phyloP scores from a whole-genome alignment of 2,888 invertebrate species.

The Platycheirus albimanus region DNA sequence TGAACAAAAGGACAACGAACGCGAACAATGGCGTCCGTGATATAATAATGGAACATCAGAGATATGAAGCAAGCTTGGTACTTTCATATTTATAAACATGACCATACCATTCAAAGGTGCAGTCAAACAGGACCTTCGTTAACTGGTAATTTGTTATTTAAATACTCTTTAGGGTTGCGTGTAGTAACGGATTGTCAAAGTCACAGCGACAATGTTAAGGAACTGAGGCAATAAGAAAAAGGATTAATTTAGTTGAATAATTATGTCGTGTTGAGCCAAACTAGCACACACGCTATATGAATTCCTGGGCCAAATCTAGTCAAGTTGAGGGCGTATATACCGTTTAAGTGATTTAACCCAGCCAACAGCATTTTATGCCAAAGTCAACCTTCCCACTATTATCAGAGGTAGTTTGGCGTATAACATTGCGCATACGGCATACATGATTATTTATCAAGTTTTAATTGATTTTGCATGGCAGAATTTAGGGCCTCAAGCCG shows the following conservation, averaged over 20 bases:
- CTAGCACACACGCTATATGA: conserved; percentile 59
- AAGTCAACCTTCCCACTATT: too few species aligned
- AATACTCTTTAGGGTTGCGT: too few species aligned
- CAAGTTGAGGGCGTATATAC: conserved; percentile 59
- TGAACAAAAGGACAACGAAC: conserved; percentile 24
- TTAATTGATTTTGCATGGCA: conserved; percentile 21
- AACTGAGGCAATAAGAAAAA: conserved; percentile 23
- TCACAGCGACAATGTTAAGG: conserved; percentile 25
- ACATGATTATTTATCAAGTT: too few species aligned
- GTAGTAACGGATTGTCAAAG: conserved; percentile 34
- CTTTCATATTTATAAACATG: too few species aligned
- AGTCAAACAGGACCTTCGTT: conserved; percentile 45
- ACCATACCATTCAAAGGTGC: conserved; percentile 7
- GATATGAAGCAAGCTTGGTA: too few species aligned
- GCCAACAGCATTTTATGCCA: conserved; percentile 39
- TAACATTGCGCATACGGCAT: too few species aligned
- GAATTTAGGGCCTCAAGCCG: conserved; percentile 19
- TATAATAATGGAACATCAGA: too few species aligned
- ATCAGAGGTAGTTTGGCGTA: background rate
- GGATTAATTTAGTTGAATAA: conserved; percentile 57
- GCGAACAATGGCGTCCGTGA: conserved; percentile 50
- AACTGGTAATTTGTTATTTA: conserved; percentile 50
- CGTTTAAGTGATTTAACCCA: conserved; percentile 67
- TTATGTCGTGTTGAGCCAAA: conserved; percentile 38
- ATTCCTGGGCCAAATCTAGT: conserved; percentile 51